Evolutionary conservation across 2,888 invertebrate genomes (phyloP).

Genomic region (Hedychridium roseum): DNA sequence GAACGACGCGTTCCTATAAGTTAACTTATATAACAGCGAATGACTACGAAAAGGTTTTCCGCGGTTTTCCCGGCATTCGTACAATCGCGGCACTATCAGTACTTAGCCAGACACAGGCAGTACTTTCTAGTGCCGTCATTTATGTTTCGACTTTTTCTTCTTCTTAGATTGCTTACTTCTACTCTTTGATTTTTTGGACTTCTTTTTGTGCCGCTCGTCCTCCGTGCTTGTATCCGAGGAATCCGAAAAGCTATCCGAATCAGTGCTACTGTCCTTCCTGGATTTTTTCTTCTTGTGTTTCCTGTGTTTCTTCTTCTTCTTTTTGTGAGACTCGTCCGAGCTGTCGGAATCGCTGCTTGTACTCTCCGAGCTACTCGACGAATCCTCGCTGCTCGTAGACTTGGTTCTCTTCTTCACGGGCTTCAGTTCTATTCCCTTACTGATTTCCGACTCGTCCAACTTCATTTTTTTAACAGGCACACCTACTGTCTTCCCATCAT

Average conservation of each 20-base stretch:
- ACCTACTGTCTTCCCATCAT: slow-evolving; percentile 50
- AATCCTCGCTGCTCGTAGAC: slow-evolving; percentile 67
- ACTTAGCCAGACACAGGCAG: background rate
- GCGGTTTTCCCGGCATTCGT: slow-evolving; percentile 16
- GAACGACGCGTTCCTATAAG: slow-evolving; percentile 16
- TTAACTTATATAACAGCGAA: slow-evolving; percentile 16
- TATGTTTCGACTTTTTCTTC: slow-evolving; percentile 75
- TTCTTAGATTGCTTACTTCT: slow-evolving; percentile 77
- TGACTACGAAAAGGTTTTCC: slow-evolving; percentile 15
- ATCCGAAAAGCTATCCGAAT: slow-evolving; percentile 72
- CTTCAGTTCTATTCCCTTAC: slow-evolving; percentile 55
- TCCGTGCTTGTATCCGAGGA: slow-evolving; percentile 72
- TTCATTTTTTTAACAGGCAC: slow-evolving; percentile 46
- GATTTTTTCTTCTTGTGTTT: slow-evolving; percentile 66
- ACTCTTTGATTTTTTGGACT: slow-evolving; percentile 72
- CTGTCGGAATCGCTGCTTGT: slow-evolving; percentile 65
- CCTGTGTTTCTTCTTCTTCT: slow-evolving; percentile 72
- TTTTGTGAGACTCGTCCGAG: slow-evolving; percentile 65
- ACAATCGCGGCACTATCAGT: background rate
- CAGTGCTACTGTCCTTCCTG: slow-evolving; percentile 70
- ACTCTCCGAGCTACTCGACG: slow-evolving; percentile 64
- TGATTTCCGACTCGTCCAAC: slow-evolving; percentile 40
- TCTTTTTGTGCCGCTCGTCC: slow-evolving; percentile 72
- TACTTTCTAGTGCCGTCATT: slow-evolving; percentile 56
- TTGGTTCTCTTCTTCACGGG: slow-evolving; percentile 56